phyloP scores from a whole-genome alignment of 2,888 invertebrate genomes.

The Ischnura elegans region DNA sequence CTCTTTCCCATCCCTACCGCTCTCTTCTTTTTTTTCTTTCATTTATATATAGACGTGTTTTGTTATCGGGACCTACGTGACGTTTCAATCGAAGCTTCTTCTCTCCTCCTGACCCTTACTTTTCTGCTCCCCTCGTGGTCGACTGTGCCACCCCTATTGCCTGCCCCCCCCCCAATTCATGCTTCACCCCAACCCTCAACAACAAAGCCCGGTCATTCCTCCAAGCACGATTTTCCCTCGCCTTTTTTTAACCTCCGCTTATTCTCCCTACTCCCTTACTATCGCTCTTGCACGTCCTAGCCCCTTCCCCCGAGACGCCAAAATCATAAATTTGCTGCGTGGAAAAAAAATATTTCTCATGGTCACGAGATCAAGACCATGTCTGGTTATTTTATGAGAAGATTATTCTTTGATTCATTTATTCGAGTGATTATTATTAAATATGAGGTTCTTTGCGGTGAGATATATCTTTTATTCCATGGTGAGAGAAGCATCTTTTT shows the following conservation, averaged over 20 bases:
- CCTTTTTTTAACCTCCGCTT: not conserved
- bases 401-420: not conserved
- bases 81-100: slow-evolving; percentile 61
- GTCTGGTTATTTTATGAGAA: not conserved
- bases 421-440: not conserved
- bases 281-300: not conserved
- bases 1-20: not conserved
- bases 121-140: not conserved
- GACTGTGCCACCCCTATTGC: not conserved
- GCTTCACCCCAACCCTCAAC: not conserved
- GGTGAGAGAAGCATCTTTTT: too few relatives aligned
- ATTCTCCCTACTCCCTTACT: not conserved
- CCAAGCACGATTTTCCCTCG: slow-evolving; percentile 16
- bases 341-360: slow-evolving; percentile 13
- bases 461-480: too few relatives aligned
- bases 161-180: not conserved
- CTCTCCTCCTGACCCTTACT: not conserved
- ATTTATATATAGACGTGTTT: slow-evolving; percentile 47
- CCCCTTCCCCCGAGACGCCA: not conserved
- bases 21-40: slow-evolving; percentile 37
- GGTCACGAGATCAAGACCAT: not conserved
- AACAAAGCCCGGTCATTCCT: not conserved
- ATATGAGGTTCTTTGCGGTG: not conserved
- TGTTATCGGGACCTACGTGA: slow-evolving; percentile 61
- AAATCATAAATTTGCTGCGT: slow-evolving; percentile 56